Conservation (phyloP, 2,113 vertebrate species). For the Leucosticte australis region DNA sequence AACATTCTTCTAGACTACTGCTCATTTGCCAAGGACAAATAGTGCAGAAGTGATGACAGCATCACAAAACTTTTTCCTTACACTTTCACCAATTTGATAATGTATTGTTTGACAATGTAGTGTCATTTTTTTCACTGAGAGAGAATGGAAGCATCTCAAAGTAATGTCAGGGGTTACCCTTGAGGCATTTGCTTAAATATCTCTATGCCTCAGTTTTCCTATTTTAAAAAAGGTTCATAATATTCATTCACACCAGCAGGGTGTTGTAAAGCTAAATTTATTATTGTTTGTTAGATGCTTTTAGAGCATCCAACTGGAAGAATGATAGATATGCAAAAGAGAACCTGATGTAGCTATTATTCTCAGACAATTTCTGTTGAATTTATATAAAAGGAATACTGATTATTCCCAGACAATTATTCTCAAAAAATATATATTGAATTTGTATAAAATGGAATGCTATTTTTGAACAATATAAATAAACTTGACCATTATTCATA, state of each 20-base stretch:
- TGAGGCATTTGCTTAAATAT: conserved; percentile 6
- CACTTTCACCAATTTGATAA: background rate
- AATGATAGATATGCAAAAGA: conserved; percentile 55
- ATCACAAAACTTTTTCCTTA: conserved; percentile 1
- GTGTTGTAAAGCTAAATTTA: conserved; percentile 47
- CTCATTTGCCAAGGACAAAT: background rate
- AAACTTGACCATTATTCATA: background rate
- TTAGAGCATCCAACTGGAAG: conserved; percentile 23
- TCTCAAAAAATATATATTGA: background rate
- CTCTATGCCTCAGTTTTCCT: conserved; percentile 14
- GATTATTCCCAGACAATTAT: conserved; percentile 27
- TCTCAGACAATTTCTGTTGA: conserved; percentile 41
- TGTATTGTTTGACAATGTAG: background rate
- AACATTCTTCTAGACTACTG: background rate
- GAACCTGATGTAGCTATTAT: conserved; percentile 34
- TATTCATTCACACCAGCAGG: conserved; percentile 41
- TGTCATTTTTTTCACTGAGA: background rate
- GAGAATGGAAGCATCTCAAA: conserved; percentile 16
- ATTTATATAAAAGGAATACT: conserved; percentile 31
- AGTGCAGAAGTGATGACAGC: background rate
- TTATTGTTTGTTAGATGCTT: conserved; percentile 56
- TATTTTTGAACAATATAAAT: background rate
- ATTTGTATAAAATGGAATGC: background rate
- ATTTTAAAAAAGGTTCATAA: conserved; percentile 10
- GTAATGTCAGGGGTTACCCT: background rate